Conservation (phyloP, 23 tunicate genomes). For the Halocynthia aurantium region DNA sequence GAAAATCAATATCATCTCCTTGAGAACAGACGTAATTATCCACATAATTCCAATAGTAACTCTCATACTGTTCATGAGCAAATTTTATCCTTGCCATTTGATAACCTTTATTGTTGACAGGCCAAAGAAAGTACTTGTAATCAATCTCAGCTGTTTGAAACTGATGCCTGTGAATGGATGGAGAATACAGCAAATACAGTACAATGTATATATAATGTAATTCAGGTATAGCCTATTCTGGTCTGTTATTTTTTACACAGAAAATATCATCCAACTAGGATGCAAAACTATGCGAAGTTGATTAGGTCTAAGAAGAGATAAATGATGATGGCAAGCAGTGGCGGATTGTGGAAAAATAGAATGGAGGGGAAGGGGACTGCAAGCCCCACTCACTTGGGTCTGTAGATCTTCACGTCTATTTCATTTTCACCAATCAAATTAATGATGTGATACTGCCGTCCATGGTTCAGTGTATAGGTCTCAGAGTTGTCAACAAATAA, state of each 20-base stretch:
- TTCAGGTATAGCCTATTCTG: too few species aligned
- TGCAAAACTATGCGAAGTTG: too few species aligned
- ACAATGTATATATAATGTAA: too few species aligned
- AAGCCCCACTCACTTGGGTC: conserved; percentile 35
- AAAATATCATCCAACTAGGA: too few species aligned
- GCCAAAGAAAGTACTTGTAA: conserved; percentile 85
- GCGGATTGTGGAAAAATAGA: too few species aligned
- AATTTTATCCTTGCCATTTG: conserved; percentile 33
- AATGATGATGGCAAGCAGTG: too few species aligned
- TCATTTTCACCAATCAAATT: conserved; percentile 51
- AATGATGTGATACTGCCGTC: conserved; percentile 72
- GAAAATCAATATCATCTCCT: conserved; percentile 18
- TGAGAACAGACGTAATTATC: conserved; percentile 47
- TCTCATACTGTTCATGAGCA: conserved; percentile 60
- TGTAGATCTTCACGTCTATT: conserved; percentile 64
- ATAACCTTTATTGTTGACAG: conserved; percentile 39
- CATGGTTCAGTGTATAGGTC: conserved; percentile 78
- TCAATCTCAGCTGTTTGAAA: conserved; percentile 30
- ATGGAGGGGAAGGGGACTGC: too few species aligned
- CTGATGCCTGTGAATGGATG: conserved; percentile 38
- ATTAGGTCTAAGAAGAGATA: too few species aligned
- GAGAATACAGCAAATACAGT: too few species aligned
- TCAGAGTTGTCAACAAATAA: conserved; percentile 12
- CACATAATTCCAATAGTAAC: conserved; percentile 65
- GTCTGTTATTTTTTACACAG: too few species aligned